Evolutionary conservation across 2,113 vertebrate species (phyloP), one percentile per base, ranked within the genome.

Genomic region (Coptodon rendalli): DNA sequence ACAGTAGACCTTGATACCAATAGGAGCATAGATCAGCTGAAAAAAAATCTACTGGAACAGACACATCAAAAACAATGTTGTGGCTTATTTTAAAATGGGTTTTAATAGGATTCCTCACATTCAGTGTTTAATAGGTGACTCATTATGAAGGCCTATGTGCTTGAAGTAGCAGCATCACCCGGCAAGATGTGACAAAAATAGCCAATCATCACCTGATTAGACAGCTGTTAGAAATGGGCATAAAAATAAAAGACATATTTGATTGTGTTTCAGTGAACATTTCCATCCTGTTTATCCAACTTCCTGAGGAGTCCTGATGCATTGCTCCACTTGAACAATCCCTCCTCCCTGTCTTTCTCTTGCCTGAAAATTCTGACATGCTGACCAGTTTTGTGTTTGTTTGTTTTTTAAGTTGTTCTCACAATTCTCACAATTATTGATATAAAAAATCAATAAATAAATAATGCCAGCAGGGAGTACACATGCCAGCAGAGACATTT

Each of bases 401-500:
- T 52, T 63, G 31, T 38, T 86, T 6, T 78, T 10, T 19, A 19
- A 13, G 53, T 22, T 19, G 68, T 22, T 22, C 22, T 22, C 22
- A 22, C 22, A 22, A 22, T 83, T 89, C 81, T 81, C 66, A 22
- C 86, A 89, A 87, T 90, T 90, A 80, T 86, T 36, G 48, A 91
- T 89, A 54, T 78, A 89, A 90, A 85, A 88, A 90, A 85, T 10
- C 45, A 79, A 80, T 76, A 85, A 84, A 85, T 88, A 66, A 85
- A 86, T 82, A 89, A 89, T 66, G 59, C 81, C 92, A 93, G 88
- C 81, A 38, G 86, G 89, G 85, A 91, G 85, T 48, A 61, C 88
- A 82, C 54, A 83, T 56, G 85, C 19, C 89, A 87, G 87, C 84
- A 80, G 82, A 68, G 83, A 85, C 87, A 88, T 82, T 86, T 85